phyloP scores from a whole-genome alignment of 2,888 invertebrate species.

The Timema cristinae region DNA sequence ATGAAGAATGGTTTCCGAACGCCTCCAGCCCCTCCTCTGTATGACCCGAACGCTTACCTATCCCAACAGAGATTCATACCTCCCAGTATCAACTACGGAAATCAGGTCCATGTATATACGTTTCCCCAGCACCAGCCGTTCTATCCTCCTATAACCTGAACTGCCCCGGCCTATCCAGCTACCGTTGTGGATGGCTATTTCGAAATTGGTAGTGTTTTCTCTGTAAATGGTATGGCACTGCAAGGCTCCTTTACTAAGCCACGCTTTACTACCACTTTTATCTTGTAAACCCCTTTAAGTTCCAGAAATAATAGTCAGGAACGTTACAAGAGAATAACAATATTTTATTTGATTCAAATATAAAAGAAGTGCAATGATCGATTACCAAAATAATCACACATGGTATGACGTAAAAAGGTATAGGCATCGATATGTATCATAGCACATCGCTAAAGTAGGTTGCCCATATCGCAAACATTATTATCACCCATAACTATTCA shows the following conservation, averaged over 20 bases:
- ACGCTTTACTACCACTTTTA: no score
- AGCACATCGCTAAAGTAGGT: no score
- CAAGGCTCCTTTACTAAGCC: conserved; percentile 59
- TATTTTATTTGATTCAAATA: no score
- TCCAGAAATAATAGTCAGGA: no score
- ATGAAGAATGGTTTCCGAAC: conserved; percentile 66
- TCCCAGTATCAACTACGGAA: conserved; percentile 51
- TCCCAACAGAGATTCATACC: conserved; percentile 61
- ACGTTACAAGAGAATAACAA: no score
- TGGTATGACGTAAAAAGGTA: no score
- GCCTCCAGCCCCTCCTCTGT: conserved; percentile 55
- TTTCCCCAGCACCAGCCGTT: conserved; percentile 56
- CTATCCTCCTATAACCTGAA: conserved; percentile 55
- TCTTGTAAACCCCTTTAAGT: no score
- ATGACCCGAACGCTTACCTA: conserved; percentile 53
- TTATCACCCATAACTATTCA: no score
- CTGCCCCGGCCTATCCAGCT: conserved; percentile 48
- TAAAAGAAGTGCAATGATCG: no score
- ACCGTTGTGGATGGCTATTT: conserved; percentile 54
- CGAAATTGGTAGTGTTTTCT: conserved; percentile 66
- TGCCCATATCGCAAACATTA: no score
- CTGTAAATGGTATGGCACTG: conserved; percentile 68
- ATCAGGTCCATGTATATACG: conserved; percentile 58
- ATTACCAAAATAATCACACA: no score
- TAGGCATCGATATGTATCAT: no score